Conservation (phyloP, 2,797 vertebrate genomes). For the Enteromius viviparus region DNA sequence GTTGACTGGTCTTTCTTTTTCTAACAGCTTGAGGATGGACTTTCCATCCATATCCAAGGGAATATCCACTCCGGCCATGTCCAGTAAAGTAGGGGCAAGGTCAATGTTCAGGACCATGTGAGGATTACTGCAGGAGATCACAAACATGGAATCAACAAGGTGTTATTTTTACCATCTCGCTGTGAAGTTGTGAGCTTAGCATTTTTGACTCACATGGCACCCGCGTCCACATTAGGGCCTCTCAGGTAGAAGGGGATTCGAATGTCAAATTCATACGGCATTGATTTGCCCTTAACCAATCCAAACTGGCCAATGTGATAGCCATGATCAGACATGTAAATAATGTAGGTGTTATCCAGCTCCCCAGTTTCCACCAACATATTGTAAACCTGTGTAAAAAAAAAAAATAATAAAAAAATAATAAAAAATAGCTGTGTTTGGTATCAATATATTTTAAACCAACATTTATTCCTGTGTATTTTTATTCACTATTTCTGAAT, state of each 20-base stretch:
- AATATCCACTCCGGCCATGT: conserved; percentile 93
- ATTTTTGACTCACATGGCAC: conserved; percentile 86
- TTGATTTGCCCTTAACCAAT: conserved; percentile 96
- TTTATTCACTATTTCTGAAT: neutral
- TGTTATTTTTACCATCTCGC: neutral
- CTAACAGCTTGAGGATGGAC: conserved; percentile 93
- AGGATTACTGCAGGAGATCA: conserved; percentile 79
- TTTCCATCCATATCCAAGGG: conserved; percentile 96
- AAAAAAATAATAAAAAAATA: neutral
- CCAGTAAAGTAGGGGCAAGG: conserved; percentile 93
- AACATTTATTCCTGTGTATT: neutral
- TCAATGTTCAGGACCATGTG: conserved; percentile 94
- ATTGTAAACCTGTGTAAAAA: conserved; percentile 84
- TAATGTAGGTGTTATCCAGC: conserved; percentile 93
- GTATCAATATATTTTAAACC: neutral
- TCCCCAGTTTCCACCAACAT: conserved; percentile 90
- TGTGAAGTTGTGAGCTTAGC: neutral
- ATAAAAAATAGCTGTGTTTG: neutral
- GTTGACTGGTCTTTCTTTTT: conserved; percentile 87
- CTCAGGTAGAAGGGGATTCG: conserved; percentile 93
- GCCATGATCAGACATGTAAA: conserved; percentile 96
- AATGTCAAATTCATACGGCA: conserved; percentile 98
- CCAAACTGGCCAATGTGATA: conserved; percentile 98
- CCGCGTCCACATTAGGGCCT: conserved; percentile 93
- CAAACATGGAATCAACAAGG: conserved; percentile 8